Percentiles rank a stretch among this genome's conserved stretches.
Conservation (phyloP, 2,113 vertebrate genomes). For the Ellobius talpinus region DNA sequence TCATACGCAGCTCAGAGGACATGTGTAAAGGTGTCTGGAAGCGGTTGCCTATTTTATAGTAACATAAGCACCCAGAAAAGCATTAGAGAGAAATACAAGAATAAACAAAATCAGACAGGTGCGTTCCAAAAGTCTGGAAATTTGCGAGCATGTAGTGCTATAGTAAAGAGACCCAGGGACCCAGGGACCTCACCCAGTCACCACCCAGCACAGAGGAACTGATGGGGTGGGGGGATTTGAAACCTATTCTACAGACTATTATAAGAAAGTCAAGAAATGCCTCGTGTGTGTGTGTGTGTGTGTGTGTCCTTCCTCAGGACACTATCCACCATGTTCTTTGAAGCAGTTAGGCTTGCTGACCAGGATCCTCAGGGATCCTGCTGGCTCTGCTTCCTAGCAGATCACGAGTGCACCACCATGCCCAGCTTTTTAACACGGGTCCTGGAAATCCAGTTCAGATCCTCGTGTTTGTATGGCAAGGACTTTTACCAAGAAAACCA, state of each 20-base stretch:
- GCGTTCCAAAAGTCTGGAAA: not conserved
- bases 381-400: not conserved
- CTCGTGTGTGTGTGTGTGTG: not conserved
- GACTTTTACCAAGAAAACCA: not conserved
- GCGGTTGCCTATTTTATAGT: not conserved
- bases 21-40: not conserved
- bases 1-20: conserved; percentile 26
- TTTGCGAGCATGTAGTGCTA: not conserved
- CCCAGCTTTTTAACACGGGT: not conserved
- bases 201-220: not conserved
- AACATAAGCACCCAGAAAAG: conserved; percentile 30
- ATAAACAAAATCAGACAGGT: conserved; percentile 29
- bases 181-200: not conserved
- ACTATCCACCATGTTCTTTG: not conserved
- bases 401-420: not conserved
- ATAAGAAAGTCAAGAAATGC: not conserved
- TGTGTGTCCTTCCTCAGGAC: not conserved
- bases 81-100: conserved; percentile 52
- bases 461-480: not conserved
- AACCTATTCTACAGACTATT: conserved; percentile 19
- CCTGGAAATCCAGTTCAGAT: not conserved
- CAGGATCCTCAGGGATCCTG: not conserved
- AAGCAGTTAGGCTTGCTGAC: not conserved
- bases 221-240: not conserved
- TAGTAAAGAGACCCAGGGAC: not conserved